These are phyloP conservation scores for Eueides isabella DNA, from an alignment of 1,140 invertebrate genomes.

Conservation along the genomic window DNA sequence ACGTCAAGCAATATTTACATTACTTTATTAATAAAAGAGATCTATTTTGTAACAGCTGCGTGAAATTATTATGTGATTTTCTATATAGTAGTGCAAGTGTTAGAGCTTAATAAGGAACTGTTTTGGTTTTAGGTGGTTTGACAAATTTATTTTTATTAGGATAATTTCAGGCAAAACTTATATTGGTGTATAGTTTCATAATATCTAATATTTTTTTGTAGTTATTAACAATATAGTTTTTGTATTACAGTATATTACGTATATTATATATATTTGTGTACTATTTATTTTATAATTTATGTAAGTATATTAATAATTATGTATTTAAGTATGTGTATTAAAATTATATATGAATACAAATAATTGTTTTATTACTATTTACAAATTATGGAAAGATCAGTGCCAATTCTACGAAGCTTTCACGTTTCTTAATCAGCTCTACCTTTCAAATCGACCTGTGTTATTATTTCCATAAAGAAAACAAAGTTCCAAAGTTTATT, in stretches of 20 bases:
- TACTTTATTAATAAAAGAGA: background rate
- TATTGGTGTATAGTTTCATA: background rate
- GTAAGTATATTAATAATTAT: constrained; percentile 7
- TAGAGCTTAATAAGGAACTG: background rate
- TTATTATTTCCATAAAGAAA: constrained; percentile 29
- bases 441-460: constrained; percentile 6
- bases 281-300: background rate
- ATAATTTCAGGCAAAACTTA: too few relatives aligned
- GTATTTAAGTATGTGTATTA: constrained; percentile 8
- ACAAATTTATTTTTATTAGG: background rate
- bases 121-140: background rate
- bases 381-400: background rate
- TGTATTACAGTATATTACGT: background rate
- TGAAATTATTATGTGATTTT: background rate
- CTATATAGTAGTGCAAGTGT: background rate
- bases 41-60: background rate
- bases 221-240: background rate
- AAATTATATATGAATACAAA: background rate
- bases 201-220: background rate
- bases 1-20: constrained; percentile 16
- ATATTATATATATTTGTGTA: background rate
- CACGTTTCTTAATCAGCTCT: background rate
- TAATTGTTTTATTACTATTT: background rate
- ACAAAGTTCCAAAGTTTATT: constrained; percentile 41
- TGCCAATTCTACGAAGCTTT: background rate